Evolutionary conservation across 1,140 invertebrate species (phyloP), one percentile per base, ranked within the genome.

Genomic region (Neelides sp.): DNA sequence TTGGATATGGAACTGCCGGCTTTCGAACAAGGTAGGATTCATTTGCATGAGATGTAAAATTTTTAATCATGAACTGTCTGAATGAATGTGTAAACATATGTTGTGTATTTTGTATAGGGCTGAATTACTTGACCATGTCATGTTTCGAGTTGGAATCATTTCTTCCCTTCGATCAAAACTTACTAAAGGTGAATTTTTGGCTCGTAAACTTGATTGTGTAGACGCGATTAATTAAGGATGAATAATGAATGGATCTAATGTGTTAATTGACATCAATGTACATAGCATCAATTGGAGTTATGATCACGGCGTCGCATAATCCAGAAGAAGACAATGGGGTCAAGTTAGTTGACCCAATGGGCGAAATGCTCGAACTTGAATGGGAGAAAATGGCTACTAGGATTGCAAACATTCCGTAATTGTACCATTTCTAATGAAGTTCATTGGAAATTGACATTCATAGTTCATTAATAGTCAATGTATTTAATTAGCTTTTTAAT

Each of bases 251-350:
- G 8, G 23, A 41, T 48, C 10, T 10, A 20, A 46, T 26, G 19
- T 26, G 32, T 39, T 32, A 48, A 45, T 44, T 47, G 36, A 46
- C 56, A 49, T 48, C 4, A 30, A 22, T 48, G 4, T 57, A 26
- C 35, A 27, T 47, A 66, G 75, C 74, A 54, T 73, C 77, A 17
- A 82, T 93, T 64, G 95, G 95, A 30, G 75, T 96, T 1, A 97
- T 98, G 93, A 94, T 99, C 59, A 99, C 96, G 17, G 96, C 96
- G 0, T 98, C 93, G 2, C 96, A 99, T 64, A 99, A 99, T 71
- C 83, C 91, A 26, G 88, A 85, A 64, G 75, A 78, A 1, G 96
- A 99, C 66, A 99, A 99, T 72, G 96, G 96, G 5, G 82, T 97
- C 0, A 99, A 99, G 68, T 68, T 99, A 5, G 78, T 98, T 43